A percentile compares a stretch with the other conserved stretches of the same genome.
phyloP scores from a whole-genome alignment of 2,797 vertebrate species.

The Sebastes iracundus region DNA sequence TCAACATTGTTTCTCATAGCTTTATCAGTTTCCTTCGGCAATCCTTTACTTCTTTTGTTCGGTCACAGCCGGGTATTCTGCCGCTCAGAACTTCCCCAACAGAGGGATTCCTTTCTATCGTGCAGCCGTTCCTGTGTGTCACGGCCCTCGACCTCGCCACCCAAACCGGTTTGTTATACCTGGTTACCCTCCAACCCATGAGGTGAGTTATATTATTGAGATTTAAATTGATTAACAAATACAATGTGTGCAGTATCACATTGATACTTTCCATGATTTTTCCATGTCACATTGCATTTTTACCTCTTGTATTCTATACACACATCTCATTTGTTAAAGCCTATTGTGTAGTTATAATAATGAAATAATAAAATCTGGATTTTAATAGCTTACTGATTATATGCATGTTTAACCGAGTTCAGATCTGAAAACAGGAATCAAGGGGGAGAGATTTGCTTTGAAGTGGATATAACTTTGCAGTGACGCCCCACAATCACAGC shows the following conservation, averaged over 20 bases:
- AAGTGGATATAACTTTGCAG: conserved; percentile 11
- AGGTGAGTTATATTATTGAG: conserved; percentile 14
- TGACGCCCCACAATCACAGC: conserved; percentile 10
- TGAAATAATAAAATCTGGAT: not conserved
- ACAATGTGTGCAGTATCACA: not conserved
- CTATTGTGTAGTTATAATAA: not conserved
- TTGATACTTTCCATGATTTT: not conserved
- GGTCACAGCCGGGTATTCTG: not conserved
- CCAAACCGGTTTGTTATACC: not conserved
- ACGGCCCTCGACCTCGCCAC: not conserved
- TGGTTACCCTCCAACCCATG: not conserved
- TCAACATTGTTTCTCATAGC: not conserved
- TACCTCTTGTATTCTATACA: not conserved
- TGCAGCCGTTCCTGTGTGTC: not conserved
- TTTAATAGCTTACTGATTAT: not conserved
- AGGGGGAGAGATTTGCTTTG: not conserved
- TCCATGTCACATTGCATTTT: not conserved
- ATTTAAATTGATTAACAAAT: not conserved
- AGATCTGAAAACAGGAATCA: not conserved
- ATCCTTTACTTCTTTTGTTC: not conserved
- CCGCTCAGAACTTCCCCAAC: not conserved
- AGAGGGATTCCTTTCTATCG: not conserved
- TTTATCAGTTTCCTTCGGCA: not conserved
- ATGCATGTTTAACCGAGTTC: not conserved
- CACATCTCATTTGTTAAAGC: not conserved